phyloP scores from a whole-genome alignment of 1,140 invertebrate species.

The Drosophila cardini region DNA sequence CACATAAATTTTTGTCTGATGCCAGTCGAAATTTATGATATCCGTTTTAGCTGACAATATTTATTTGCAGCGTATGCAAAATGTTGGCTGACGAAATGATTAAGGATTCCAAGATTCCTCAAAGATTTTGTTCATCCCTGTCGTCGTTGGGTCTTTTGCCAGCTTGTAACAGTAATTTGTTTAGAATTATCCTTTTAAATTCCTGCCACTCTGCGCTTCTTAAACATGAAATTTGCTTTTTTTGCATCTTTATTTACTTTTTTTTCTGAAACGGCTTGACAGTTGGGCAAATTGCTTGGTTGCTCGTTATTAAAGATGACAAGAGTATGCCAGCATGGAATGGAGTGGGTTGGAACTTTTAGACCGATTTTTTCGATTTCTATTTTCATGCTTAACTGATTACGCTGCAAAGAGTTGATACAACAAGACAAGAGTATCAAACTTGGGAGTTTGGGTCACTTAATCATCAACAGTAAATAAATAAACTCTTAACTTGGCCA shows the following conservation, averaged over 20 bases:
- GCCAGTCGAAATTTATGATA: conserved; percentile 37
- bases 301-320: conserved; percentile 50
- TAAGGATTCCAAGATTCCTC: conserved; percentile 12
- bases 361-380: conserved; percentile 11
- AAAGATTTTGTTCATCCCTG: conserved; percentile 29
- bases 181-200: conserved; percentile 80
- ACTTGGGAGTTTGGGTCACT: conserved; percentile 24
- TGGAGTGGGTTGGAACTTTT: too few species aligned
- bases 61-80: conserved; percentile 45
- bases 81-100: conserved; percentile 37
- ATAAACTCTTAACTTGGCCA: conserved; percentile 74
- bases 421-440: conserved; percentile 10
- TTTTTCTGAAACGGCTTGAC: conserved; percentile 36
- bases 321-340: too few species aligned
- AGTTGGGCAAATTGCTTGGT: conserved; percentile 63
- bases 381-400: conserved; percentile 63
- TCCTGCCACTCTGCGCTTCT: conserved; percentile 33
- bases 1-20: conserved; percentile 15
- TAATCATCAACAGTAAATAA: conserved; percentile 69
- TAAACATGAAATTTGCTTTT: conserved; percentile 14
- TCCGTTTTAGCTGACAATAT: conserved; percentile 9
- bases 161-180: conserved; percentile 68
- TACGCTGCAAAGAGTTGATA: conserved; percentile 43
- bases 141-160: conserved; percentile 30
- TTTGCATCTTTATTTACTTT: neutral